Conservation (phyloP, 2,888 invertebrate species). For the Cephalotes varians region DNA sequence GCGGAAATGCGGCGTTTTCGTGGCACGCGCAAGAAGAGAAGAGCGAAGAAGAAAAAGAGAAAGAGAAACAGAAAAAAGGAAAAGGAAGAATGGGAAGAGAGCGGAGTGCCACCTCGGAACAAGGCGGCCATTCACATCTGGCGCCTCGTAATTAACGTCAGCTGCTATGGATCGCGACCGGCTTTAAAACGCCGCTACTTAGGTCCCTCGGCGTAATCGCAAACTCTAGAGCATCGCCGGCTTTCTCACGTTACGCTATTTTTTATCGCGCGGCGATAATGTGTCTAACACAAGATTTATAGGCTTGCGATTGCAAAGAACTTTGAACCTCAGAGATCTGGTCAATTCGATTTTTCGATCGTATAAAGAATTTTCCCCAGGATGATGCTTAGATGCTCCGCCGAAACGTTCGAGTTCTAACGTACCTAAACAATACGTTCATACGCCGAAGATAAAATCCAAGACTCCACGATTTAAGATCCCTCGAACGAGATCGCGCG, state of each 20-base stretch:
- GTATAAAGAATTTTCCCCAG: not conserved
- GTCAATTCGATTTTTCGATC: not conserved
- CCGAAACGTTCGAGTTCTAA: not conserved
- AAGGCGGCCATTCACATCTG: constrained; percentile 83
- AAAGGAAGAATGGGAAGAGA: constrained; percentile 69
- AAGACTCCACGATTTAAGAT: not conserved
- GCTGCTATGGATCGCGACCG: constrained; percentile 78
- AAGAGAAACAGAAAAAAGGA: constrained; percentile 17
- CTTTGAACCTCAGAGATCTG: not conserved
- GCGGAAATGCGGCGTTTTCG: constrained; percentile 51
- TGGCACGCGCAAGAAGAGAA: constrained; percentile 50
- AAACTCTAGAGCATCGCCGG: constrained; percentile 1
- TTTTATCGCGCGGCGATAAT: constrained; percentile 37
- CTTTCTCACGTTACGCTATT: constrained; percentile 33
- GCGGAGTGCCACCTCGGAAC: constrained; percentile 81
- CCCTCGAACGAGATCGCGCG: not conserved
- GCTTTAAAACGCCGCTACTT: constrained; percentile 79
- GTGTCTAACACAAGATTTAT: constrained; percentile 12
- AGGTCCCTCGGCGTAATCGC: constrained; percentile 75
- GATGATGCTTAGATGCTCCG: not conserved
- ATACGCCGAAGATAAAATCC: not conserved
- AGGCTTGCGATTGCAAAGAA: not conserved
- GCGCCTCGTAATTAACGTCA: constrained; percentile 82
- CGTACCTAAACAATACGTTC: not conserved
- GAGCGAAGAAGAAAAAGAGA: constrained; percentile 23